Base-by-base conservation (phyloP, 2,113 vertebrate genomes). In the Tetraodon nigroviridis region DNA sequence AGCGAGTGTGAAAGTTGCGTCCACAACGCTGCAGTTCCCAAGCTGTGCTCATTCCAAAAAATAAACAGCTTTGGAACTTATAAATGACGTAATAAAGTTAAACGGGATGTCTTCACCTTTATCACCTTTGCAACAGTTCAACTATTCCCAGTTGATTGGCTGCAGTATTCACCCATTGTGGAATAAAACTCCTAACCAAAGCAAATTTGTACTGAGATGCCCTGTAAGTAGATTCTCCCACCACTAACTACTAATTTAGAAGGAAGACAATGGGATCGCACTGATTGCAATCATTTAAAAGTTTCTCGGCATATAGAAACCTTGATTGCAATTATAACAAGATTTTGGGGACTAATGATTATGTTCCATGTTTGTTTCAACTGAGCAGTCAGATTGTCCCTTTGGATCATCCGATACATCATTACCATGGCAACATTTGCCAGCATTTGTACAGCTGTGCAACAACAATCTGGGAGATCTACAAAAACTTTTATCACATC, bases 251-350 rank as follows among this genome's bases (percentile, higher is more conserved):
- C 69, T 61, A 29, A 61, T 64, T 67, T 47, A 71, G 49, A 64
- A 15, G 51, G 24, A 18, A 71, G 71, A 76, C 76, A 77, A 71
- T 71, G 51, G 78, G 71, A 60, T 51, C 32, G 51, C 62, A 20
- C 60, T 87, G 75, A 87, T 81, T 85, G 83, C 73, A 85, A 74
- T 82, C 79, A 87, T 54, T 50, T 20, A 71, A 71, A 62, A 61
- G 51, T 61, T 62, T 17, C 44, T 67, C 53, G 61, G 19, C 57
- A 58, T 51, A n/a, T 48, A 40, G 45, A 51, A 55, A 76, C 40
- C 51, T 67, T 83, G 85, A 87, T 85, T 87, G 79, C 81, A 85
- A 76, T 83, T 66, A 76, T 61, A 27, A 59, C 75, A 51, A 60
- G 49, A 44, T 62, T 53, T 24, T 45, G 69, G 61, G 44, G 56